Conservation (phyloP, 1,140 invertebrate genomes). For the Aphaenogaster ashmeadi region DNA sequence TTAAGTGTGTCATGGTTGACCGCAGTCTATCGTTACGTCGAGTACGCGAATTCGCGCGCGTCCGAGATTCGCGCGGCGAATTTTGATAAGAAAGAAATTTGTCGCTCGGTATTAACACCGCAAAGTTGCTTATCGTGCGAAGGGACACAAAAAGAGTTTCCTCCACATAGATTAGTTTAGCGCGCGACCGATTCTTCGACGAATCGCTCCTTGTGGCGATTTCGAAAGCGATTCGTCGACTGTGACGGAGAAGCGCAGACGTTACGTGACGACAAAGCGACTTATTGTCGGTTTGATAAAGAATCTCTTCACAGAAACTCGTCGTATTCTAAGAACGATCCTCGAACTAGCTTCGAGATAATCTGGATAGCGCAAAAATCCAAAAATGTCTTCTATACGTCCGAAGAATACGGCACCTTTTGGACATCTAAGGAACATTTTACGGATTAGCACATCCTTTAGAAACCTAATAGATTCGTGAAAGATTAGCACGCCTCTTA, state of each 20-base stretch:
- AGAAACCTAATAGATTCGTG: conserved; percentile 7
- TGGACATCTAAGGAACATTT: neutral
- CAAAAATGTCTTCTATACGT: neutral
- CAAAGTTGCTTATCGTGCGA: conserved; percentile 32
- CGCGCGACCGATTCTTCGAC: neutral
- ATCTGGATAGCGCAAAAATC: neutral
- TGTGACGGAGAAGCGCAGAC: neutral
- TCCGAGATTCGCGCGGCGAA: conserved; percentile 5
- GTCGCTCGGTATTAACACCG: conserved; percentile 1
- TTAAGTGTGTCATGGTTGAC: conserved; percentile 68
- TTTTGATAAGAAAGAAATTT: conserved; percentile 50
- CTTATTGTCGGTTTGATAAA: conserved; percentile 59
- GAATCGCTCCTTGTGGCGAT: conserved; percentile 6
- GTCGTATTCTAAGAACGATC: conserved; percentile 19
- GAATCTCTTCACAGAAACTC: conserved; percentile 29
- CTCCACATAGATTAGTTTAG: conserved; percentile 10
- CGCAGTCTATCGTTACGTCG: conserved; percentile 65
- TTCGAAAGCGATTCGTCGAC: conserved; percentile 7
- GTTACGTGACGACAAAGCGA: conserved; percentile 45
- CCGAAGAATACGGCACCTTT: neutral
- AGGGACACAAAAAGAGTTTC: neutral
- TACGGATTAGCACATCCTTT: neutral
- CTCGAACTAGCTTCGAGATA: conserved; percentile 15
- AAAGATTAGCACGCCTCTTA: neutral
- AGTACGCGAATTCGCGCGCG: neutral